A percentile compares a stretch with the other conserved stretches of the same genome.
phyloP scores from a whole-genome alignment of 2,888 invertebrate species.

The Luperina testacea region DNA sequence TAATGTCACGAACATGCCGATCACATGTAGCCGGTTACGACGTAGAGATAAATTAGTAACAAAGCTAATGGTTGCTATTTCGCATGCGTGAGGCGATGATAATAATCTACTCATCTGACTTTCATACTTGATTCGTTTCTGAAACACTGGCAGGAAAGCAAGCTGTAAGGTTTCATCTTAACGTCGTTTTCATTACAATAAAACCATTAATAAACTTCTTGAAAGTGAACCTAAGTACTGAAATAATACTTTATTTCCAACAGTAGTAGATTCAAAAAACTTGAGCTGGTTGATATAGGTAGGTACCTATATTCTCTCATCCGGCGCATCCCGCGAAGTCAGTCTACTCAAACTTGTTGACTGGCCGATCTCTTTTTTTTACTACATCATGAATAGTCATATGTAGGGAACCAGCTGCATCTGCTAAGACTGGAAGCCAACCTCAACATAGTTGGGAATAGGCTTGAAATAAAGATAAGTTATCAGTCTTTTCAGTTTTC shows the following conservation, averaged over 20 bases:
- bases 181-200: not conserved
- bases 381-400: not conserved
- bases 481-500: not conserved
- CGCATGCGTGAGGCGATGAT: not conserved
- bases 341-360: not conserved
- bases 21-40: too few species aligned
- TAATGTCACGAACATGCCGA: not conserved
- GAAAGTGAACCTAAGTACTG: not conserved
- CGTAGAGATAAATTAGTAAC: not conserved
- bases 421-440: not conserved
- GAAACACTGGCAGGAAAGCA: not conserved
- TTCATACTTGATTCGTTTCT: not conserved
- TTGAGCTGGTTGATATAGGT: not conserved
- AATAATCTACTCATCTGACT: not conserved
- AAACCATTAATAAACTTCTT: not conserved
- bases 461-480: not conserved
- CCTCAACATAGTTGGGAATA: not conserved
- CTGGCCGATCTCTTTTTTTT: not conserved
- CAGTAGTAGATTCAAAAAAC: not conserved
- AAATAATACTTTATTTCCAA: not conserved
- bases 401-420: not conserved
- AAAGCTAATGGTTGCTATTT: not conserved
- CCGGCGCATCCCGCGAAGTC: not conserved
- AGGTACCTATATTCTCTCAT: not conserved
- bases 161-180: not conserved